A percentile compares a stretch with the other conserved stretches of the same genome.
These are phyloP conservation scores for Zapus hudsonius DNA, from an alignment of 2,113 vertebrate genomes.

Conservation along the genomic window DNA sequence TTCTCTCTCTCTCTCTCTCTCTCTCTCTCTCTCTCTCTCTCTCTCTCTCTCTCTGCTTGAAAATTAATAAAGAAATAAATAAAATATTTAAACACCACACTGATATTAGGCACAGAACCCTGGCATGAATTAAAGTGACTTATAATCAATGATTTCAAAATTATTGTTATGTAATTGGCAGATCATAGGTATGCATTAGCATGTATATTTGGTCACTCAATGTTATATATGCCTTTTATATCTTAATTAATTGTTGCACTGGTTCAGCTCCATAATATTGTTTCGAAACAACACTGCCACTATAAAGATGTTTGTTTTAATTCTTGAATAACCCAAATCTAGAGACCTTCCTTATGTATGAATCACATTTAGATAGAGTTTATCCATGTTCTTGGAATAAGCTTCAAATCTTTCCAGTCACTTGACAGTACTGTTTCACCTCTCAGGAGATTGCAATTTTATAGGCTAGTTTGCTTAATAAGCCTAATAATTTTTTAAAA, in stretches of 20 bases:
- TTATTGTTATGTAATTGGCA: neutral
- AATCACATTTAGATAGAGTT: neutral
- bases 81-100: no score
- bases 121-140: neutral
- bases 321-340: neutral
- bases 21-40: no score
- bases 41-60: no score
- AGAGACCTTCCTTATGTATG: conserved; percentile 26
- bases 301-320: neutral
- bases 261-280: neutral
- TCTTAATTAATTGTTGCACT: neutral
- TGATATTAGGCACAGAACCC: neutral
- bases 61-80: no score
- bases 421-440: conserved; percentile 19
- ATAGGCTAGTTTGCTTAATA: conserved; percentile 3
- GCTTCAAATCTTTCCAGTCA: neutral
- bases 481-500: neutral
- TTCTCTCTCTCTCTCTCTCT: no score
- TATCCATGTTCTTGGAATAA: neutral
- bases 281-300: conserved; percentile 20
- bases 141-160: neutral
- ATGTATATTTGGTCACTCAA: neutral
- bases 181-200: neutral
- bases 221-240: neutral
- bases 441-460: conserved; percentile 22